Base-by-base conservation (phyloP, 2,888 invertebrate genomes). In the Erynnis tages region DNA sequence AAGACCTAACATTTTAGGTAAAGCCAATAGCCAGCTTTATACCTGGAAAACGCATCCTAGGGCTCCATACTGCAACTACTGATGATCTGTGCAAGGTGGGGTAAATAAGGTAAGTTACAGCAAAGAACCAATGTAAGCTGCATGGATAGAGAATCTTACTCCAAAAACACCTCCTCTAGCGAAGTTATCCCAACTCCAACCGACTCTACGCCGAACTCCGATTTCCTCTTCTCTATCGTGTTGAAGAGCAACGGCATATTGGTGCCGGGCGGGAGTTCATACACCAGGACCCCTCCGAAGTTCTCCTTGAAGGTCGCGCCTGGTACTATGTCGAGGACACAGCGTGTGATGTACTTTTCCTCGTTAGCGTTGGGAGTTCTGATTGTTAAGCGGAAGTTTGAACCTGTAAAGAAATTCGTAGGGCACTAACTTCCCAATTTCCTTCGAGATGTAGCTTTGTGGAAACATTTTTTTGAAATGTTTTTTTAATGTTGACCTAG, bases 111-210 rank as follows among this genome's bases (percentile, higher is more conserved):
- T n/a, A n/a, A n/a, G n/a, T n/a, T n/a, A n/a, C n/a, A n/a, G n/a
- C n/a, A n/a, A n/a, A 14, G 10, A 6, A 32, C 8, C 1, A 32
- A 13, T 14, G 13, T 8, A 2, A 14, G 1, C 2, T 7, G 1
- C 3, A 2, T 32, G 13, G 13, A 32, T 14, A 32, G 10, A 13
- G 8, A 10, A 19, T 19, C 81, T 80, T 72, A 94, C 95, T 93
- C 95, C 43, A 97, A 76, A 76, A 97, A 97, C 1, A 98, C 97
- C 80, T 98, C 97, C 76, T 98, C 98, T 67, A 98, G 91, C 0
- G 97, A 97, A 0, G 97, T 96, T 14, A 96, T 92, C 0, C 96
- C 95, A 0, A 97, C 92, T 0, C 96, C 95, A 52, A 97, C 94
- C 6, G 94, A 93, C 40, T 91, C 90, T 37, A 98, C 93, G 0